Conservation (phyloP, 37 sponge, comb jelly and placozoan species). For the Aplysina aerophoba region DNA sequence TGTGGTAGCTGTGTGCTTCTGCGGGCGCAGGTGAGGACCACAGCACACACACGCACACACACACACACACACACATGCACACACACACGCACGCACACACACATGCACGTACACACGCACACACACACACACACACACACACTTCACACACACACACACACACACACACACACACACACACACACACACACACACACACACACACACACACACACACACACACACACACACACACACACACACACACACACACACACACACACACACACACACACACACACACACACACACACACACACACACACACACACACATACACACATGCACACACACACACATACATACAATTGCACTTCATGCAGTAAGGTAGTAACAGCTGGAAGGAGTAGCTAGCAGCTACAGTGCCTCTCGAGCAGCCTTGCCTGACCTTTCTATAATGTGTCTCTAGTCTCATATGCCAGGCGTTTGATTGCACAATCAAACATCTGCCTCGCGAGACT, state of each 20-base stretch:
- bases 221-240: conserved; percentile 19
- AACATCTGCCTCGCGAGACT: no score
- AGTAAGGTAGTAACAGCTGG: neutral
- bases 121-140: neutral
- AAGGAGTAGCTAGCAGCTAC: no score
- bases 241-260: conserved; percentile 32
- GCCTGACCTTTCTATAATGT: no score
- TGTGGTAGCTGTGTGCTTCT: no score
- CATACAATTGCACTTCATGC: neutral
- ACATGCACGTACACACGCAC: neutral
- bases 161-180: conserved; percentile 11
- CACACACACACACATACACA: conserved; percentile 12
- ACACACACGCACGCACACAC: no score
- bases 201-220: neutral
- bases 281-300: conserved; percentile 13
- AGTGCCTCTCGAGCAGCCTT: no score
- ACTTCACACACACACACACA: neutral
- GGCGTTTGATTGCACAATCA: no score
- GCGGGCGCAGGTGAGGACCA: no score
- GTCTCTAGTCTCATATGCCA: no score
- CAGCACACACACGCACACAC: no score
- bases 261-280: conserved; percentile 26
- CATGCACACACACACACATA: neutral
- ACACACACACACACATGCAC: no score
- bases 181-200: conserved; percentile 28